Evolutionary conservation across 2,888 invertebrate genomes (phyloP).

Genomic region (Sphaerophoria rueppellii): DNA sequence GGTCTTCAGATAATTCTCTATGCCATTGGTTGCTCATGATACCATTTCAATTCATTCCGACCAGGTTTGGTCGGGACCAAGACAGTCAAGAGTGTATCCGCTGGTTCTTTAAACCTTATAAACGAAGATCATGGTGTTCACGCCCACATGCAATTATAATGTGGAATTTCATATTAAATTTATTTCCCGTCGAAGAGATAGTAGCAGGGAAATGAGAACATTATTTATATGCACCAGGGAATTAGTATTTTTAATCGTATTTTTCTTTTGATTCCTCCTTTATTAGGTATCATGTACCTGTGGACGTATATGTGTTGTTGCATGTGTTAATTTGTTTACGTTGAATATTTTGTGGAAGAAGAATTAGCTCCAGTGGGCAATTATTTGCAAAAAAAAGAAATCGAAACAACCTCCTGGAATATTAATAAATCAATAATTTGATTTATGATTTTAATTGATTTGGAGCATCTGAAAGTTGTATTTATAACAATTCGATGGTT

Average conservation of each 20-base stretch:
- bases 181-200: slow-evolving; percentile 64
- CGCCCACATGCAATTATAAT: slow-evolving; percentile 74
- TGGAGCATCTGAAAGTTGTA: slow-evolving; percentile 7
- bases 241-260: slow-evolving; percentile 67
- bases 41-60: slow-evolving; percentile 17
- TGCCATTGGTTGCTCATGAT: slow-evolving; percentile 57
- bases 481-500: slow-evolving; percentile 10
- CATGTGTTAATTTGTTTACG: background rate
- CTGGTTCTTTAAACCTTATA: slow-evolving; percentile 34
- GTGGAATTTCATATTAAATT: slow-evolving; percentile 73
- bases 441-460: slow-evolving; percentile 71
- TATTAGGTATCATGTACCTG: slow-evolving; percentile 19
- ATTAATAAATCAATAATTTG: slow-evolving; percentile 64
- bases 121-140: slow-evolving; percentile 65
- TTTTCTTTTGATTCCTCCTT: slow-evolving; percentile 48
- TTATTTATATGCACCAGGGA: slow-evolving; percentile 70
- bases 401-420: slow-evolving; percentile 38
- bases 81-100: slow-evolving; percentile 33
- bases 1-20: slow-evolving; percentile 56
- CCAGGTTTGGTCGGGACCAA: background rate
- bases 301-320: background rate
- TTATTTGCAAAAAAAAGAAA: slow-evolving; percentile 60
- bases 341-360: slow-evolving; percentile 23
- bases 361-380: slow-evolving; percentile 57
- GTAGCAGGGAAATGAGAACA: slow-evolving; percentile 68